Evolutionary conservation across 2,888 invertebrate genomes (phyloP), one percentile per base, ranked within the genome.

Genomic region (Apamea epomidion): DNA sequence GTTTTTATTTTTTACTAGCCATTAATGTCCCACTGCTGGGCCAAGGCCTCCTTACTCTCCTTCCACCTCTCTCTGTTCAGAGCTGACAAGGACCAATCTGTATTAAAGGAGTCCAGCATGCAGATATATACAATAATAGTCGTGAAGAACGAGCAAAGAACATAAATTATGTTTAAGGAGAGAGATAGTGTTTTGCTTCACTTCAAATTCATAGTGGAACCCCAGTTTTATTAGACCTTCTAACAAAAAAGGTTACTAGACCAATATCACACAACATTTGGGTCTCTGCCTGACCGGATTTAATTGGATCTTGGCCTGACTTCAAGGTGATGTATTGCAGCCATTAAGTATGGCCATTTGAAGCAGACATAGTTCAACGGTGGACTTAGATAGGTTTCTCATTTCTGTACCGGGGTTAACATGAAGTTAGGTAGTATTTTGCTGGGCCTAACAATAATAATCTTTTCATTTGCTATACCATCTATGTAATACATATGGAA

Each of bases 231-330:
- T 65, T 60, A 51, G 21, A 60, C 37, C 21, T 54, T 16, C 37
- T 51, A 58, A 84, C 64, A 64, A 64, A 65, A 71, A 69, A 84
- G 85, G 72, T 83, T 48, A 70, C 51, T 48, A 54, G 60, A 84
- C 71, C 74, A 85, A 80, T 87, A 72, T 87, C 72, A 85, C 85
- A 87, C 74, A 72, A 85, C 74, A 84, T 84, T 87, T 68, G 64
- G 88, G 64, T 62, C 71, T 69, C 25, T 69, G 81, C 81, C 72
- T 80, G 85, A 48, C 68, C 67, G 85, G 51, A 74, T 74, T 74
- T 84, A 84, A 87, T 87, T 84, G 88, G 64, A 80, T 74, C 80
- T 45, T 80, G 68, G 29, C 67, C 71, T 45, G 64, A 72, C 21
- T 79, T 58, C 60, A 37, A 62, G 79, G 81, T 72, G 85, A 87